These are phyloP conservation scores for Cremastinae sp. DNA, from an alignment of 2,888 invertebrate genomes.

Conservation along the genomic window DNA sequence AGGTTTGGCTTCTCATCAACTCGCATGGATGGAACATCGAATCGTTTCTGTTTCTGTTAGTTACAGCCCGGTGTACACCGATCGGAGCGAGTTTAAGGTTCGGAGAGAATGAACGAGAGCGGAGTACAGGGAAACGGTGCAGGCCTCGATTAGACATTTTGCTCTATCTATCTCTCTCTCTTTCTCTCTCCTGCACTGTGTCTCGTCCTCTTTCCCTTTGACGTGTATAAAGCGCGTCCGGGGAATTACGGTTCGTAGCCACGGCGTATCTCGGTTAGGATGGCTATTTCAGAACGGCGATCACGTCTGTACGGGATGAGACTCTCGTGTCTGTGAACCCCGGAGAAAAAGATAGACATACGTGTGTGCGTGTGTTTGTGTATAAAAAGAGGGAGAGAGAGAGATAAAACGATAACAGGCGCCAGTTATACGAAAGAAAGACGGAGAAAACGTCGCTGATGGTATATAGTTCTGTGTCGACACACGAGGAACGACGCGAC, in stretches of 20 bases:
- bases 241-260: slow-evolving; percentile 58
- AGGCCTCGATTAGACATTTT: slow-evolving; percentile 44
- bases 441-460: neutral
- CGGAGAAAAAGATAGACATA: neutral
- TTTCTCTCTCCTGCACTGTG: slow-evolving; percentile 11
- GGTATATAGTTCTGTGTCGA: slow-evolving; percentile 46
- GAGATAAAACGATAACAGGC: slow-evolving; percentile 12
- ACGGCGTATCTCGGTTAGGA: slow-evolving; percentile 62
- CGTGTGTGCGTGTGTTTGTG: slow-evolving; percentile 3
- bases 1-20: slow-evolving; percentile 29
- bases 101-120: slow-evolving; percentile 40
- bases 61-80: slow-evolving; percentile 30
- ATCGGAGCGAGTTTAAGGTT: slow-evolving; percentile 27
- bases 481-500: slow-evolving; percentile 20
- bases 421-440: neutral
- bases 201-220: slow-evolving; percentile 11
- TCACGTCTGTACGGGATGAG: slow-evolving; percentile 16
- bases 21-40: slow-evolving; percentile 27
- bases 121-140: slow-evolving; percentile 29
- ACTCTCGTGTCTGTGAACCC: neutral
- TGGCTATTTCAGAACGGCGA: slow-evolving; percentile 66
- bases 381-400: neutral
- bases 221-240: slow-evolving; percentile 47
- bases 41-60: slow-evolving; percentile 34
- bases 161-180: slow-evolving; percentile 5